Conservation (phyloP, 2,797 vertebrate genomes). For the Cetoscarus ocellatus region DNA sequence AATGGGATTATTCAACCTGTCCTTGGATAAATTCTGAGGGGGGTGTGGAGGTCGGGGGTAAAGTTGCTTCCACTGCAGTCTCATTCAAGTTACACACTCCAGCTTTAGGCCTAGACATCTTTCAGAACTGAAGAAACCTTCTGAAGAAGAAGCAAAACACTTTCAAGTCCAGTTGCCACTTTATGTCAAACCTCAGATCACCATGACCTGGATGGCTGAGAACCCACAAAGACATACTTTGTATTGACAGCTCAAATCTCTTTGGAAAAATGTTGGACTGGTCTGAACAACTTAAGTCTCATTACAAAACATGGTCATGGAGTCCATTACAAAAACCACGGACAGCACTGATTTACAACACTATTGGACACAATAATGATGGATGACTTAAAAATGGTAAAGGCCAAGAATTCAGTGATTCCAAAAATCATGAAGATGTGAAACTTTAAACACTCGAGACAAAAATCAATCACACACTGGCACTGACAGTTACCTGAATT, state of each 20-base stretch:
- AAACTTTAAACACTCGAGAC: constrained; percentile 23
- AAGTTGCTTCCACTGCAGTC: too few species aligned
- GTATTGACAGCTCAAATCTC: neutral
- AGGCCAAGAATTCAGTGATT: constrained; percentile 75
- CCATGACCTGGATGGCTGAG: too few species aligned
- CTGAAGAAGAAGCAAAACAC: too few species aligned
- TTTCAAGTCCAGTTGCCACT: too few species aligned
- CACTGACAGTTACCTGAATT: constrained; percentile 25
- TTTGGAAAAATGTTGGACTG: constrained; percentile 21
- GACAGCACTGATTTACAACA: constrained; percentile 4
- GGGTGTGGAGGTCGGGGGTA: too few species aligned
- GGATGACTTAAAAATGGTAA: constrained; percentile 10
- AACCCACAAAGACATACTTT: too few species aligned
- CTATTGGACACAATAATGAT: neutral
- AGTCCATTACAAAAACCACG: constrained; percentile 20
- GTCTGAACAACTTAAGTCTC: constrained; percentile 4
- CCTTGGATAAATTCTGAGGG: too few species aligned
- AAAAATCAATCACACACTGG: constrained; percentile 36
- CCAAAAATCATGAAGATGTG: constrained; percentile 55
- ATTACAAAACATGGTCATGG: constrained; percentile 9
- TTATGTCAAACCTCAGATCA: too few species aligned
- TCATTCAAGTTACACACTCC: too few species aligned
- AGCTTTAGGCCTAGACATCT: too few species aligned
- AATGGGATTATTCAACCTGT: too few species aligned
- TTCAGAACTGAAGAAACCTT: too few species aligned